Evolutionary conservation across 2,113 vertebrate species (phyloP).

Genomic region (Phycodurus eques): DNA sequence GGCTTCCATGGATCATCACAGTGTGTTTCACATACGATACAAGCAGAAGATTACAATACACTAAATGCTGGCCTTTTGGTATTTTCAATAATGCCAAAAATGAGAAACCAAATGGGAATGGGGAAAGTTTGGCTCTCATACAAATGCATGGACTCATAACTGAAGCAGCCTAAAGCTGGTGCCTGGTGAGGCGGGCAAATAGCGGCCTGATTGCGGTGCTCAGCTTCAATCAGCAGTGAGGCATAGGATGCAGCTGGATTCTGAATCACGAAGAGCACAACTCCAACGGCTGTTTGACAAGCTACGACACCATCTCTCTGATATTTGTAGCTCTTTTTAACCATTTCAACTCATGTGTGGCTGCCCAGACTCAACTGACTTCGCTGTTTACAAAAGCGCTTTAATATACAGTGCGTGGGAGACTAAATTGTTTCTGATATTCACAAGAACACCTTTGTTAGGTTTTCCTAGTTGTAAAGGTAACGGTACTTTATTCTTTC

Average conservation of each 20-base stretch:
- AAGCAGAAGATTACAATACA: not conserved
- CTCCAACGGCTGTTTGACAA: not conserved
- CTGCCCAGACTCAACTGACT: not conserved
- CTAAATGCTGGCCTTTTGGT: not conserved
- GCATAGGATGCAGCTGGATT: slow-evolving; percentile 1
- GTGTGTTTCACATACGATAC: not conserved
- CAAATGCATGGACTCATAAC: not conserved
- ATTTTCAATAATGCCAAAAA: not conserved
- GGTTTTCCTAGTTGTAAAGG: not conserved
- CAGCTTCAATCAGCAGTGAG: not conserved
- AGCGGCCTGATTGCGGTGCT: not conserved
- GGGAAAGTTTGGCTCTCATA: not conserved
- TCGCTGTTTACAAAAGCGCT: not conserved
- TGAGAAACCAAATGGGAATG: not conserved
- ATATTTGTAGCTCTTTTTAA: not conserved
- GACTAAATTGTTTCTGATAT: not conserved
- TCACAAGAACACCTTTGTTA: not conserved
- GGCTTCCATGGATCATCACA: not conserved
- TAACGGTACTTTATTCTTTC: too few species aligned
- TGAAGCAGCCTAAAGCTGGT: not conserved
- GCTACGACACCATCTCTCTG: not conserved
- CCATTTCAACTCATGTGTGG: not conserved
- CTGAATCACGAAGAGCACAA: not conserved
- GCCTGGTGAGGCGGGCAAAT: slow-evolving; percentile 5
- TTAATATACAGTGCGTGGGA: not conserved